phyloP scores from a whole-genome alignment of 2,113 vertebrate species.

The Strigops habroptila region DNA sequence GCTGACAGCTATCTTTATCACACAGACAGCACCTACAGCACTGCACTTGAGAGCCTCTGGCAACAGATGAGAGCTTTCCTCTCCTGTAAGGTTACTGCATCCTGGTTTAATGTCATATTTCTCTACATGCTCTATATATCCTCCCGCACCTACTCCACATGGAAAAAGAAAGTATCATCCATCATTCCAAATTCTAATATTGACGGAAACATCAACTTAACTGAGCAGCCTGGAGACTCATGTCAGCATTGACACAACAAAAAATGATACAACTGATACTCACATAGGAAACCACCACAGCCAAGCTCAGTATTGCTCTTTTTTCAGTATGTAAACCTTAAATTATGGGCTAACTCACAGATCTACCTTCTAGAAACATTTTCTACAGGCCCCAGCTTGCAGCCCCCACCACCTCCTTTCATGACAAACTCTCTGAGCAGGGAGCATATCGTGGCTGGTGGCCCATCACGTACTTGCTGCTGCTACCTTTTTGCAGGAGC shows the following conservation, averaged over 20 bases:
- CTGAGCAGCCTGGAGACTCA: background rate
- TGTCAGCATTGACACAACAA: background rate
- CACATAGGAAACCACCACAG: background rate
- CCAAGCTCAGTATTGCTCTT: background rate
- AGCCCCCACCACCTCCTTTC: background rate
- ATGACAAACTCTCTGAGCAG: background rate
- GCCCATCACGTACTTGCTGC: background rate
- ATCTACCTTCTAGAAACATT: background rate
- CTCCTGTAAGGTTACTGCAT: background rate
- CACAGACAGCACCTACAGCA: background rate
- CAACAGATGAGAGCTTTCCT: background rate
- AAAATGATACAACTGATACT: background rate
- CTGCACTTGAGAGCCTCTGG: background rate
- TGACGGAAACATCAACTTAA: background rate
- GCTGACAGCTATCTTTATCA: slow-evolving; percentile 33
- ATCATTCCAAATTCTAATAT: background rate
- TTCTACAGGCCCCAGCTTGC: background rate
- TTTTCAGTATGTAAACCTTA: background rate
- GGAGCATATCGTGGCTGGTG: background rate
- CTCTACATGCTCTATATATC: background rate
- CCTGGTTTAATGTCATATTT: background rate
- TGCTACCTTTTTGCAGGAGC: background rate
- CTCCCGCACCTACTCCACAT: background rate
- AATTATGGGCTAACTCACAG: background rate
- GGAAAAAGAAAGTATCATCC: background rate